Conservation (phyloP, 1,140 invertebrate species). For the Listronotus oregonensis region DNA sequence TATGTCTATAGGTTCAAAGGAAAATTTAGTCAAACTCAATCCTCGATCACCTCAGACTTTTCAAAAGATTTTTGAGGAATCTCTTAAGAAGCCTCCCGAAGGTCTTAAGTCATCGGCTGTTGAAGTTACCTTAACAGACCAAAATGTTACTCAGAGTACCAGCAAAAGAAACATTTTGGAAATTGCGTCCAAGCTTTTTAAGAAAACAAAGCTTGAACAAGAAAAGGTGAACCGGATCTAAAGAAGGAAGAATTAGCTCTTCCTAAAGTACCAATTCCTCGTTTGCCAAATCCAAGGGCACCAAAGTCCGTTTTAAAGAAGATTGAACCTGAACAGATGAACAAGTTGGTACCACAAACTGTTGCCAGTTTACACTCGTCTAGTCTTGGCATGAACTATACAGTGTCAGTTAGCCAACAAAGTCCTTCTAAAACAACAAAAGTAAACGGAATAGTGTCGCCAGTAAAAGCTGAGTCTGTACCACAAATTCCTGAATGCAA, state of each 20-base stretch:
- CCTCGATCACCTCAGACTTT: slow-evolving; percentile 46
- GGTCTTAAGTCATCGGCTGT: slow-evolving; percentile 14
- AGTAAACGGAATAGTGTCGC: slow-evolving; percentile 32
- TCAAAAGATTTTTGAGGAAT: slow-evolving; percentile 55
- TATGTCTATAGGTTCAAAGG: slow-evolving; percentile 10
- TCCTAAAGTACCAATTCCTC: slow-evolving; percentile 42
- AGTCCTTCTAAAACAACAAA: slow-evolving; percentile 25
- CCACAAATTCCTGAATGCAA: slow-evolving; percentile 20
- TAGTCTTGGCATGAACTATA: slow-evolving; percentile 52
- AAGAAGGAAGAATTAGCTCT: slow-evolving; percentile 2
- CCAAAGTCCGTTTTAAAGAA: slow-evolving; percentile 23
- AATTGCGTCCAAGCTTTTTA: slow-evolving; percentile 49
- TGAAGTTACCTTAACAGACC: not conserved
- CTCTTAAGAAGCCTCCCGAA: slow-evolving; percentile 46
- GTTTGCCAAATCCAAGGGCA: slow-evolving; percentile 34
- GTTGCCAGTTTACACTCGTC: slow-evolving; percentile 50
- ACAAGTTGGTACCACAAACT: slow-evolving; percentile 39
- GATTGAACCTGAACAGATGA: slow-evolving; percentile 8
- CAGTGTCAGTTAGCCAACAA: slow-evolving; percentile 49
- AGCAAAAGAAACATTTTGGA: slow-evolving; percentile 49
- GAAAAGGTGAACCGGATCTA: slow-evolving; percentile 16
- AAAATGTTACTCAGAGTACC: not conserved
- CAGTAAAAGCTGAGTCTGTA: slow-evolving; percentile 29
- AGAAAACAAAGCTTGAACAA: slow-evolving; percentile 49
- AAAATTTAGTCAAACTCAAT: slow-evolving; percentile 22